Percentiles rank a stretch among this genome's conserved stretches.
Conservation (phyloP, 2,888 invertebrate genomes). For the Opisthograptis luteolata region DNA sequence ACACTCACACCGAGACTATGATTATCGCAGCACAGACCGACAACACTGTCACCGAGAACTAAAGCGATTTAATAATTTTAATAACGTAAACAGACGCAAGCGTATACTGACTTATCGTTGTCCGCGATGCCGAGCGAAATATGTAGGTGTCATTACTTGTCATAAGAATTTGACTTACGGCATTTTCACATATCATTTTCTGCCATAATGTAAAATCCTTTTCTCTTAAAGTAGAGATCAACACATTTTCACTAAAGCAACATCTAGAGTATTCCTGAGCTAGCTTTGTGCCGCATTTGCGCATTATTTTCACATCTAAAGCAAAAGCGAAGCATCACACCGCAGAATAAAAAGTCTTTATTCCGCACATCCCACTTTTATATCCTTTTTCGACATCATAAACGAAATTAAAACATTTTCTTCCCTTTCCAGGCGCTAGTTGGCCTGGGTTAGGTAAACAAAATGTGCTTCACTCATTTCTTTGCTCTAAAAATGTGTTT, state of each 20-base stretch:
- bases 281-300: not conserved
- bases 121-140: no score
- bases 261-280: not conserved
- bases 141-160: no score
- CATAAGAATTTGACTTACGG: no score
- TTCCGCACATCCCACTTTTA: constrained; percentile 6
- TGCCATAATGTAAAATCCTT: no score
- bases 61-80: no score
- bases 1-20: no score
- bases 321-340: constrained; percentile 7
- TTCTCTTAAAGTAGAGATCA: not conserved
- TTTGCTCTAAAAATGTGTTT: constrained; percentile 18
- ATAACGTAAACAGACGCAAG: no score
- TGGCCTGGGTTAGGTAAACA: constrained; percentile 3
- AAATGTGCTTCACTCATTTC: no score
- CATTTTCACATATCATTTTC: no score
- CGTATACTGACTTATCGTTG: no score
- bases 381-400: constrained; percentile 8
- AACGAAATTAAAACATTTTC: constrained; percentile 24
- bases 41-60: no score
- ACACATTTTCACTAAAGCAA: not conserved
- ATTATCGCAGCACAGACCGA: no score
- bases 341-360: constrained; percentile 17
- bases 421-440: constrained; percentile 14
- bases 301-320: constrained; percentile 1